Conservation (phyloP, 2,113 vertebrate species). For the Calcarius ornatus region DNA sequence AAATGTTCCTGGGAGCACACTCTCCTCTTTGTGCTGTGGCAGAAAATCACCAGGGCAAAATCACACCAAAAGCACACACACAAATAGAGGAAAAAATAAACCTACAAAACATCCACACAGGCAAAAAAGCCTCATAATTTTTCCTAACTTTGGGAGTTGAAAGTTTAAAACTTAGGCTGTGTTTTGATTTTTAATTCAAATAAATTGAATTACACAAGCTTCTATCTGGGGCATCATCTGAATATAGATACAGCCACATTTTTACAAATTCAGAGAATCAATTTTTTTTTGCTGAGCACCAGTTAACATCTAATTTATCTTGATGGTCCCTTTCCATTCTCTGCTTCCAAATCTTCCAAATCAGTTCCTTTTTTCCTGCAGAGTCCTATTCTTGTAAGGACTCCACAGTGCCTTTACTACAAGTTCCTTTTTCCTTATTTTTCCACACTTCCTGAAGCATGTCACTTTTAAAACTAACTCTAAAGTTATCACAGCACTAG, state of each 20-base stretch:
- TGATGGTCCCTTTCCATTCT: neutral
- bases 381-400: neutral
- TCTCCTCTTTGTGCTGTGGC: neutral
- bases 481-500: neutral
- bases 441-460: neutral
- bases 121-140: neutral
- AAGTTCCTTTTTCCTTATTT: neutral
- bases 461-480: neutral
- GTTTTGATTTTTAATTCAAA: neutral
- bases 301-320: neutral
- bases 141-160: neutral
- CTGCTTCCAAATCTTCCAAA: neutral
- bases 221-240: neutral
- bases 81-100: neutral
- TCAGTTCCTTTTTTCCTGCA: neutral
- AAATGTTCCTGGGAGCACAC: neutral
- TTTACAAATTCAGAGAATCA: neutral
- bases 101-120: neutral
- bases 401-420: neutral
- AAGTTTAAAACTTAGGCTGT: neutral
- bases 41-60: neutral
- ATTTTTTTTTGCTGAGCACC: neutral
- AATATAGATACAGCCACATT: neutral
- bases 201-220: neutral
- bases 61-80: neutral